Conservation (phyloP, 2,113 vertebrate genomes). For the Poicephalus meyeri region DNA sequence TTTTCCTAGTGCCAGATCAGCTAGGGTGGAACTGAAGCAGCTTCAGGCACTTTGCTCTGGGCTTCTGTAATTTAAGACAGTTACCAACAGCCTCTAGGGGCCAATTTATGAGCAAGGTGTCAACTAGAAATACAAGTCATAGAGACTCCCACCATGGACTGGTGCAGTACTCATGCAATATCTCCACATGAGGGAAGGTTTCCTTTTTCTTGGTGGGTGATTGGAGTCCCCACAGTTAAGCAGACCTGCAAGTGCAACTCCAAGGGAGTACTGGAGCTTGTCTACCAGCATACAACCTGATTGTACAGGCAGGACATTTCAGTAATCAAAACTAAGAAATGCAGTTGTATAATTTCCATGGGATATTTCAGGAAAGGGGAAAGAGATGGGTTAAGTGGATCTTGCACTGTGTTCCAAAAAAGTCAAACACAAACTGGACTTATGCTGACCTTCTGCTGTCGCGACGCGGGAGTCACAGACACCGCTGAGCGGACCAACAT, state of each 20-base stretch:
- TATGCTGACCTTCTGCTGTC: not conserved
- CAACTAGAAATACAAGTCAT: not conserved
- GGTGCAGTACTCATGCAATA: not conserved
- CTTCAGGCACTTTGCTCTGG: constrained; percentile 12
- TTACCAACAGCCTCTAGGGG: not conserved
- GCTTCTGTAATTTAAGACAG: constrained; percentile 4
- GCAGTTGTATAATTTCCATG: not conserved
- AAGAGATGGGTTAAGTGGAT: not conserved
- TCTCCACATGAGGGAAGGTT: not conserved
- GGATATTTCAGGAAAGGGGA: not conserved
- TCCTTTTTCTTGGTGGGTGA: not conserved
- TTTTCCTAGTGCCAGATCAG: not conserved
- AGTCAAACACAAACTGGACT: not conserved
- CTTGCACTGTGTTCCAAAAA: not conserved
- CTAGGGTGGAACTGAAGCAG: not conserved
- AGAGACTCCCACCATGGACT: not conserved
- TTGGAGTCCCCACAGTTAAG: not conserved
- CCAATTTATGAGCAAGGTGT: constrained; percentile 25
- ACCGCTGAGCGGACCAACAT: too few relatives aligned
- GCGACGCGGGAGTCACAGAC: too few relatives aligned
- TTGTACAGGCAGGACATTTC: not conserved
- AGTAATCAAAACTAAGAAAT: not conserved
- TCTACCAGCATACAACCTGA: not conserved
- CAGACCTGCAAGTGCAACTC: not conserved
- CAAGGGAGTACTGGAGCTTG: not conserved